Evolutionary conservation across 2,888 invertebrate genomes (phyloP), one percentile per base, ranked within the genome.

Genomic region (Anthoptus insignis): DNA sequence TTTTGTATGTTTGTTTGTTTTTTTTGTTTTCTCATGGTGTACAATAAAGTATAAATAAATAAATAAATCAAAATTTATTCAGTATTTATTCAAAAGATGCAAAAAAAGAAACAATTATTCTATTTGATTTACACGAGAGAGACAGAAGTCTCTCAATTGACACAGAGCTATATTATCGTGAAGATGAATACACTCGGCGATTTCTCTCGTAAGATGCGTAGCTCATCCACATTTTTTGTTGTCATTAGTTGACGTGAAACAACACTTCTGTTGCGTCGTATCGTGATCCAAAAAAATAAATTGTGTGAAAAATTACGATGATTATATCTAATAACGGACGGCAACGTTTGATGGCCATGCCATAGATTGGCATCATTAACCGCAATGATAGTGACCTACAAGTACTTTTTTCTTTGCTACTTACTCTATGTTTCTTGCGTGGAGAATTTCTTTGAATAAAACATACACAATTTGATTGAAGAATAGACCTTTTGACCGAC

Each of bases 301-400:
- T 89, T 91, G 91, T 91, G 93, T 92, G 91, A 92, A 93, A 92
- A 92, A 92, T 92, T 90, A 91, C 89, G 86, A 91, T 91, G 91
- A 91, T 93, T 92, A 91, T 88, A 81, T 86, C 82, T 90, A 91
- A 91, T 92, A 90, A 91, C 84, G 83, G 81, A 70, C 82, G 79
- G 81, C 81, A 83, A 81, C 81, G 84, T 85, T 84, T 88, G 89
- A 90, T 88, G 86, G 87, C 82, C 76, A 82, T 82, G 83, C 80
- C 82, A 82, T 80, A 86, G 88, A 87, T 89, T 90, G 90, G 87
- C 88, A 77, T 91, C 92, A 92, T 93, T 92, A 93, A 82, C 81
- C 81, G 81, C 86, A 87, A 87, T 88, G 88, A 89, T 90, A 87
- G 86, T 89, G 86, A 84, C 86, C 87, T 84, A 82, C 83, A 86